Evolutionary conservation across 2,888 invertebrate species (phyloP), one percentile per base, ranked within the genome.

Genomic region (Nyleta sp.): DNA sequence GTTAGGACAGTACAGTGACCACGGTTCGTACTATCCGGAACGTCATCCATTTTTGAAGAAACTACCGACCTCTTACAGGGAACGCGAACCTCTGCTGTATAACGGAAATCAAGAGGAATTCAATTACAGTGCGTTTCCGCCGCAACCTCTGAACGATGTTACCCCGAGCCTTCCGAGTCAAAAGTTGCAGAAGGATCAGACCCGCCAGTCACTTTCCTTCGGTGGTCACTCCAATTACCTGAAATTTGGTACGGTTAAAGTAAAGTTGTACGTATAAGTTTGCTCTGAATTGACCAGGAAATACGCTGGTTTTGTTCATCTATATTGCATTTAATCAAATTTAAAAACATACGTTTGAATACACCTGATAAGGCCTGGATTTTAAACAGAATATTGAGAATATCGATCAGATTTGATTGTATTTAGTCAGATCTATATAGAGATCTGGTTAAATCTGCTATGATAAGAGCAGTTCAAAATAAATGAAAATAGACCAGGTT

Each of bases 201-300:
- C 72, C 6, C 76, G 82, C n/a, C 82, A 83, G 20, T 71, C 81
- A 1, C 72, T 81, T 0, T 83, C 84, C 1, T 86, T 84, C 48
- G 82, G 79, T 0, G 85, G 83, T 13, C 82, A 84, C 17, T 79
- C 81, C n/a, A 84, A 78, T 78, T 84, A 86, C 52, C 78, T 86
- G 42, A 84, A 84, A 72, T 84, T 82, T 52, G 86, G 87, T 88
- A 74, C n/a, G 55, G 42, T 35, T 35, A 17, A 18, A 38, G 38
- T 42, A 15, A 17, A 17, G 42, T 5, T 28, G 10, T 2, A 8
- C 10, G 8, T 3, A 10, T 8, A 28, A 28, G 10, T 28, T 24
- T 7, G 24, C 24, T 24, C 24, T 7, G 24, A 24, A n/a, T n/a
- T n/a, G n/a, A n/a, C n/a, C n/a, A n/a, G n/a, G n/a, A n/a, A n/a